Base-by-base conservation (phyloP, 1,140 invertebrate species). In the Teleopsis dalmanni region DNA sequence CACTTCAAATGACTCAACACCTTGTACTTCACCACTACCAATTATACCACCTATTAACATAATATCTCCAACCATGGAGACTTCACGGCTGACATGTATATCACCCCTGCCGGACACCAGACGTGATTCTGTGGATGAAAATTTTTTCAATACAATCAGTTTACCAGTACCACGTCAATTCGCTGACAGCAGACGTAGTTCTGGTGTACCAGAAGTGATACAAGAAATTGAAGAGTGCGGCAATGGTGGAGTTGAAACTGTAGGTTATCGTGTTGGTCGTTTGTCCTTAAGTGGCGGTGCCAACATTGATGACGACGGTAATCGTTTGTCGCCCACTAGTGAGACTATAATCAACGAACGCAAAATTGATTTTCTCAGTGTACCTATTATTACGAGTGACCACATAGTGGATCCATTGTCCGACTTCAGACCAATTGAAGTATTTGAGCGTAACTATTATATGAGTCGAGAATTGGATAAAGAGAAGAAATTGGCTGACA, bases 161-260 rank as follows among this genome's bases (percentile, higher is more conserved):
- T 47, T 71, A 13, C 85, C 85, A 2, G 85, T 83, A 22, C 85
- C 85, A 11, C 79, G 80, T 31, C 83, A 84, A 57, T 87, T 87
- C 64, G 85, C 84, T 5, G 84, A 87, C 52, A 77, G 83, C 56
- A 75, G 83, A 41, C 78, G 81, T 22, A 83, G 81, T 35, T 82
- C 80, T 2, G 81, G 80, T 38, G 75, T 79, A 10, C 75, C 75
- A 16, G 80, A 81, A 53, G 65, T 65, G 21, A 70, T 71, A 35
- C 56, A 69, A 44, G 68, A 71, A 50, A 50, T 65, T 14, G 67
- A 70, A 45, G 68, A 66, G 42, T 55, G 57, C 9, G 52, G 55
- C 4, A 58, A 56, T 25, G 60, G 60, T 3, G 59, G 44, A 6
- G 9, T 18, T 14, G 35, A 9, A 4, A 44, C 66, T 47, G 60